Conservation (phyloP, 2,113 vertebrate species). For the Orthonyx spaldingii region DNA sequence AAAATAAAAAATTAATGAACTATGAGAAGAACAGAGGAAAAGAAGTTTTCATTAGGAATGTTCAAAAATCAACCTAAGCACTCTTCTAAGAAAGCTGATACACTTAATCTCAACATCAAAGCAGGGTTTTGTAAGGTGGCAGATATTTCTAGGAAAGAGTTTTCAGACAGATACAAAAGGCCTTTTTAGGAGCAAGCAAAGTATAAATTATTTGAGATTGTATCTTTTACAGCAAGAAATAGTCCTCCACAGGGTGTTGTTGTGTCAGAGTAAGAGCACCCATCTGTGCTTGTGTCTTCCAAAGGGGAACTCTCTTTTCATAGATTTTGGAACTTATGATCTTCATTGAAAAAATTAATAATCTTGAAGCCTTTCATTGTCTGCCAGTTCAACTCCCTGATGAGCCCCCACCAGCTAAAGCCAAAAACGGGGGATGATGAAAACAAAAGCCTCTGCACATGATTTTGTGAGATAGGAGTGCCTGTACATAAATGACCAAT, state of each 20-base stretch:
- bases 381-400: background rate
- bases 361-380: background rate
- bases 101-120: background rate
- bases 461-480: background rate
- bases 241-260: background rate
- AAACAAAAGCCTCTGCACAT: background rate
- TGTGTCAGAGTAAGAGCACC: background rate
- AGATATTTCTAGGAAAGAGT: background rate
- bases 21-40: background rate
- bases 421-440: accelerated
- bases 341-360: background rate
- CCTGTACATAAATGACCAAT: background rate
- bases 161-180: background rate
- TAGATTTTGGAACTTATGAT: background rate
- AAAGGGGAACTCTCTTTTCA: background rate
- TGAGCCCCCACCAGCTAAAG: background rate
- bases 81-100: background rate
- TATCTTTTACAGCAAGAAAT: background rate
- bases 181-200: background rate
- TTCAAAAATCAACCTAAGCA: background rate
- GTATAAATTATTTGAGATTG: background rate
- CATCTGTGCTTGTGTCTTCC: background rate
- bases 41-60: background rate
- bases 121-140: background rate
- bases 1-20: background rate